phyloP scores from a whole-genome alignment of 2,888 invertebrate species.

The Nomada fabriciana region DNA sequence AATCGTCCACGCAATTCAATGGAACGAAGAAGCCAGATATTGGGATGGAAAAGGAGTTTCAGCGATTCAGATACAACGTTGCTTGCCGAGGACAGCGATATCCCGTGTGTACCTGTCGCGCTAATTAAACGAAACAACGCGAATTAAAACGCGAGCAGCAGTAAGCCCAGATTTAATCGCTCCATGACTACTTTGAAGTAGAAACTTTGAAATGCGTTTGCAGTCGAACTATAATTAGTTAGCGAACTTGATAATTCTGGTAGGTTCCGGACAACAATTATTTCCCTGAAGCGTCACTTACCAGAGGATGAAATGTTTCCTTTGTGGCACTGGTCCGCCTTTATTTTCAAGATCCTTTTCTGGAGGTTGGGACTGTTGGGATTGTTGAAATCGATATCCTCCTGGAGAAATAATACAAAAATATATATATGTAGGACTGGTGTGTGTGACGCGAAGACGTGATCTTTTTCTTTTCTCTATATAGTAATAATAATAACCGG shows the following conservation, averaged over 20 bases:
- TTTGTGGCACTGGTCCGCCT: conserved; percentile 73
- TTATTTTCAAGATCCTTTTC: conserved; percentile 70
- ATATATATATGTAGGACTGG: neutral
- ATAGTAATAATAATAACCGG: too few species aligned
- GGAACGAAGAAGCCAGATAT: too few species aligned
- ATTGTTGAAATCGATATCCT: conserved; percentile 75
- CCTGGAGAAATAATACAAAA: conserved; percentile 63
- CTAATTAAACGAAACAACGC: conserved; percentile 16
- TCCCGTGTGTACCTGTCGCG: neutral
- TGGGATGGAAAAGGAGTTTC: too few species aligned
- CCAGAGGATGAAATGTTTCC: conserved; percentile 61
- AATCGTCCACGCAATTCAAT: too few species aligned
- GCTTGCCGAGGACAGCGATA: too few species aligned
- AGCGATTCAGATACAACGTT: too few species aligned
- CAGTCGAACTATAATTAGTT: neutral
- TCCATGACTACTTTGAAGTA: neutral
- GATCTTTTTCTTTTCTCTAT: too few species aligned
- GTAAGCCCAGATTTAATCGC: neutral
- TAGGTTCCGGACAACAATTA: neutral
- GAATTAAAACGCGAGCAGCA: neutral
- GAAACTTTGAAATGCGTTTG: neutral
- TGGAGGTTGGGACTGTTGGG: conserved; percentile 73
- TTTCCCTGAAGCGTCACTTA: conserved; percentile 2
- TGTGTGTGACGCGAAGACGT: too few species aligned
- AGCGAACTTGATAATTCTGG: neutral